A percentile compares a stretch with the other conserved stretches of the same genome.
Conservation (phyloP, 2,113 vertebrate genomes). For the Dasyurus viverrinus region DNA sequence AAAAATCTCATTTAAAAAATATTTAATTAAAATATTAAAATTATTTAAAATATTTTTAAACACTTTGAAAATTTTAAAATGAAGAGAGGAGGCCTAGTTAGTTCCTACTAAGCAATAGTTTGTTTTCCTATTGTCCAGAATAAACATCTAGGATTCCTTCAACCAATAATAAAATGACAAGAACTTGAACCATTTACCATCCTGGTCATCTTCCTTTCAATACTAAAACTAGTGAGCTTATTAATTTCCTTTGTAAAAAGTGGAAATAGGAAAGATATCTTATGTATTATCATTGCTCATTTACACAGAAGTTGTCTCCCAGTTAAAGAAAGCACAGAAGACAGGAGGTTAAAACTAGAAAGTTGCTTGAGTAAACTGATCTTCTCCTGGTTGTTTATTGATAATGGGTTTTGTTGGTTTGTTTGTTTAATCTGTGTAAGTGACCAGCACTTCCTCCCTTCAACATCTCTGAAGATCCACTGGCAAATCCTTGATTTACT, state of each 20-base stretch:
- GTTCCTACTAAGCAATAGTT: neutral
- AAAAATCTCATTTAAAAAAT: neutral
- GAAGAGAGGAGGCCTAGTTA: neutral
- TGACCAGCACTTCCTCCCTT: neutral
- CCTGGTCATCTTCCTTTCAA: neutral
- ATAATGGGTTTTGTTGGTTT: neutral
- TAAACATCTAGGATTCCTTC: neutral
- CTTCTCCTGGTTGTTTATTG: neutral
- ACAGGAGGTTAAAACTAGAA: neutral
- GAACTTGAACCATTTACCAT: neutral
- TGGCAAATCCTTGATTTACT: neutral
- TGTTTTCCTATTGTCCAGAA: neutral
- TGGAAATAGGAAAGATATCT: neutral
- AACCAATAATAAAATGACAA: neutral
- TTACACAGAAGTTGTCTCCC: neutral
- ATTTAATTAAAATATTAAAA: too few species aligned
- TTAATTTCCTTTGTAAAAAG: neutral
- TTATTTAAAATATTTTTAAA: too few species aligned
- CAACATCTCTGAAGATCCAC: neutral
- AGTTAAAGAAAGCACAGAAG: neutral
- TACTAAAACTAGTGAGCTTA: neutral
- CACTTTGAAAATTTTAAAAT: neutral
- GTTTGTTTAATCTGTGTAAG: neutral
- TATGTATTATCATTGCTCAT: neutral
- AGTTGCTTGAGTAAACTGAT: neutral